Conservation (phyloP, 2,888 invertebrate genomes). For the Salticus scenicus region DNA sequence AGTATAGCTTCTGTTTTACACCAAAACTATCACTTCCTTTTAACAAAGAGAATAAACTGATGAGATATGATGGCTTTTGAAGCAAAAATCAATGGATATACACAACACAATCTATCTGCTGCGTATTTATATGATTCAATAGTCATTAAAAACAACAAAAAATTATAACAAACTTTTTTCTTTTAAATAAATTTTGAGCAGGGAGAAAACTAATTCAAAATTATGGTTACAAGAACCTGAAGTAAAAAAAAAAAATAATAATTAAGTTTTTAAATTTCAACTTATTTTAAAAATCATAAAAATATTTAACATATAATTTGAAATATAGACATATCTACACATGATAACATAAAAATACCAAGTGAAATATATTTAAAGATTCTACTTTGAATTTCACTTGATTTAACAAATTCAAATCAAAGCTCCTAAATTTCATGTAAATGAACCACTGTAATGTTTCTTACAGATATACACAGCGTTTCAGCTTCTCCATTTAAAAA, state of each 20-base stretch:
- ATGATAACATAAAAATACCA: neutral
- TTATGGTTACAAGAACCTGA: too few relatives aligned
- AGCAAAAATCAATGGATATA: conserved; percentile 42
- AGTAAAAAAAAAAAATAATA: too few relatives aligned
- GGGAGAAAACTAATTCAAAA: neutral
- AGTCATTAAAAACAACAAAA: conserved; percentile 1
- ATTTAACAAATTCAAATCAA: conserved; percentile 45
- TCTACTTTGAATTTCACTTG: conserved; percentile 38
- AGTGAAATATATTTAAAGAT: conserved; percentile 1
- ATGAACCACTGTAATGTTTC: too few relatives aligned
- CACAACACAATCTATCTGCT: conserved; percentile 1
- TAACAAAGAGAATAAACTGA: conserved; percentile 56
- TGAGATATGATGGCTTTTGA: conserved; percentile 47
- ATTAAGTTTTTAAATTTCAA: too few relatives aligned
- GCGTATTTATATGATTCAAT: neutral
- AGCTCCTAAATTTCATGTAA: conserved; percentile 35
- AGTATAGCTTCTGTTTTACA: conserved; percentile 45
- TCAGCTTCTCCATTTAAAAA: conserved; percentile 44
- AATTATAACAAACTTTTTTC: conserved; percentile 14
- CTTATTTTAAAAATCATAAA: neutral
- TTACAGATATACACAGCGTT: neutral
- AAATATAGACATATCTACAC: neutral
- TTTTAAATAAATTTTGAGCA: conserved; percentile 8
- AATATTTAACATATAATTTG: neutral
- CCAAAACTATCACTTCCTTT: conserved; percentile 44